Percentiles rank a stretch among this genome's conserved stretches.
Conservation (phyloP, 1,140 invertebrate species). For the Agrypnia vestita region DNA sequence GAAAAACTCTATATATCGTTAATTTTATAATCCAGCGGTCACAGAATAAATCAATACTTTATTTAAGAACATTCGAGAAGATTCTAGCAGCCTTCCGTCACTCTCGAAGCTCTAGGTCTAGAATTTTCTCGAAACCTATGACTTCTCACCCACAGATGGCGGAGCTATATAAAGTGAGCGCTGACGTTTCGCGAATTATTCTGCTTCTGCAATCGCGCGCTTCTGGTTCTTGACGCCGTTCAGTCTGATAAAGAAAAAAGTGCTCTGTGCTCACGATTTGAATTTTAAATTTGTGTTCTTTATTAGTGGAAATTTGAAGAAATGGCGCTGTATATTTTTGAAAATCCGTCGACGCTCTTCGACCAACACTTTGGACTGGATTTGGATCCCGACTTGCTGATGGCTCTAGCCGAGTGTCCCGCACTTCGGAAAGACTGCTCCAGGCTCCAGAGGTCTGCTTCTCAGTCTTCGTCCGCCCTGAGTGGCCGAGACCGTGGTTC, state of each 20-base stretch:
- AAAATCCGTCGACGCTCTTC: conserved; percentile 6
- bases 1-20: no score
- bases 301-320: background rate
- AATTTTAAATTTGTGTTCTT: background rate
- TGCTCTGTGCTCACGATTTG: background rate
- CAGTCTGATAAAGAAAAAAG: background rate
- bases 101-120: background rate
- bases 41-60: background rate
- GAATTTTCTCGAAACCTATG: background rate
- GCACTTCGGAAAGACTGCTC: background rate
- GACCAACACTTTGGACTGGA: conserved; percentile 22
- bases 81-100: background rate
- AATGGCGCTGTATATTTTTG: conserved; percentile 18
- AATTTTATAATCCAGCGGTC: background rate
- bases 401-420: background rate
- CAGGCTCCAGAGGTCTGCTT: conserved; percentile 32
- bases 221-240: background rate
- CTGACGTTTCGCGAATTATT: background rate
- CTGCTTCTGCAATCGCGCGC: background rate
- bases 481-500: conserved; percentile 64
- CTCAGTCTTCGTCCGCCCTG: conserved; percentile 45
- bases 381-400: background rate
- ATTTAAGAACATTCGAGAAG: conserved; percentile 24
- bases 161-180: background rate
- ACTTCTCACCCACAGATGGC: conserved; percentile 20